Base-by-base conservation (phyloP, 92 coral and sea anemone genomes). In the Porites cylindrica region DNA sequence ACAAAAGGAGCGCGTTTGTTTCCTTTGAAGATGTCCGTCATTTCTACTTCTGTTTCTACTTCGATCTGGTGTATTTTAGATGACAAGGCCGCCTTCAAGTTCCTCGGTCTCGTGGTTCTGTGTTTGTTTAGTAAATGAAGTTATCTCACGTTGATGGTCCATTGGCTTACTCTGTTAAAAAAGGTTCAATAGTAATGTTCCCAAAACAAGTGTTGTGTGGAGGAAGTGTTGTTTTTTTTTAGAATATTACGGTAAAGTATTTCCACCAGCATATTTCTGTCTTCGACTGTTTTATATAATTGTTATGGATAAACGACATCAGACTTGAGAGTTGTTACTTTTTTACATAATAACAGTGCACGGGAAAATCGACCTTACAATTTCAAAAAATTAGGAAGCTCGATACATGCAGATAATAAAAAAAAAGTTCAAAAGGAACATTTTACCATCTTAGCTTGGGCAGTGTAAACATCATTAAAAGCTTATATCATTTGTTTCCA, bases 111-210 rank as follows among this genome's bases (percentile, higher is more conserved):
- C 38, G 11, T 23, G 47, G 47, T 38, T 38, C 10, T 7, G 6
- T 47, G 62, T 65, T 65, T 79, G 43, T 21, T 63, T 21, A 63
- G 72, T 32, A 64, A 79, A 63, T 64, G 60, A 9, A 10, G 71
- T 47, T 78, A 78, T 64, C 72, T 7, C 16, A 1, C 51, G 65
- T 17, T 78, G 10, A 63, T 51, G 52, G 38, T 10, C 17, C 63
- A 7, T 75, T 60, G 29, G 18, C 81, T 61, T 2, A 14, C 17
- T n/a, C 51, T 32, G 60, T 76, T 18, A 7, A 16, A 62, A 62
- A 62, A 16, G 66, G 20, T 20, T 62, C 18, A 10, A 14, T 14
- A 12, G 11, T 10, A 20, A 14, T 62, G 66, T 20, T 62, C 17
- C 66, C n/a, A 62, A 16, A 62, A 62, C 7, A 62, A 16, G 18